Evolutionary conservation across 2,888 invertebrate species (phyloP).

Genomic region (Trissoscelio sp.): DNA sequence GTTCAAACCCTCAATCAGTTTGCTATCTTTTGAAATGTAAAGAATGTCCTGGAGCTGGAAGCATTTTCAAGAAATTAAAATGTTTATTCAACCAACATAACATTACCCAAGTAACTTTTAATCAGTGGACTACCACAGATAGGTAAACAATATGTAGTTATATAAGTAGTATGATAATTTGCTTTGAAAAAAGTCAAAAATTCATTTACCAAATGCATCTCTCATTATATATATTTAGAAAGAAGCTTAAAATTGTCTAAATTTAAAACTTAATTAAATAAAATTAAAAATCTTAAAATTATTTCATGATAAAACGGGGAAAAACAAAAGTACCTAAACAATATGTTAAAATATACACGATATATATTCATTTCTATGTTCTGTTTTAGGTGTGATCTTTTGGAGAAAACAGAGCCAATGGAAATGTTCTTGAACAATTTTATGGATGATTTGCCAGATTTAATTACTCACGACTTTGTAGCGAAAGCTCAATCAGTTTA

Average conservation of each 20-base stretch:
- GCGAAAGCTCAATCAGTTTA: constrained; percentile 34
- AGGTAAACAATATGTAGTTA: constrained; percentile 12
- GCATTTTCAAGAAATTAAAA: not conserved
- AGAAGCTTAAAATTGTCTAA: constrained; percentile 3
- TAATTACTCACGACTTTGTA: constrained; percentile 42
- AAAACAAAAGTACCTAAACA: not conserved
- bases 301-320: not conserved
- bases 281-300: not conserved
- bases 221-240: too few relatives aligned
- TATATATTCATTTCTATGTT: constrained; percentile 1
- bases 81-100: not conserved
- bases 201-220: not conserved
- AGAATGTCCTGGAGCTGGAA: not conserved
- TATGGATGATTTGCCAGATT: constrained; percentile 18
- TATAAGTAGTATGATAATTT: not conserved
- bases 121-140: constrained; percentile 35
- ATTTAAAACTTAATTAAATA: not conserved
- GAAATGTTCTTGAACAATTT: constrained; percentile 16
- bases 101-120: constrained; percentile 3
- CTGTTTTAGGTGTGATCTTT: constrained; percentile 4
- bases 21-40: constrained; percentile 17
- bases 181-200: not conserved
- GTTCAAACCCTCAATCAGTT: not conserved
- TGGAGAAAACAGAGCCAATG: constrained; percentile 13
- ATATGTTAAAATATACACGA: not conserved